Conservation (phyloP, 1,140 invertebrate species). For the Nasonia longicornis region DNA sequence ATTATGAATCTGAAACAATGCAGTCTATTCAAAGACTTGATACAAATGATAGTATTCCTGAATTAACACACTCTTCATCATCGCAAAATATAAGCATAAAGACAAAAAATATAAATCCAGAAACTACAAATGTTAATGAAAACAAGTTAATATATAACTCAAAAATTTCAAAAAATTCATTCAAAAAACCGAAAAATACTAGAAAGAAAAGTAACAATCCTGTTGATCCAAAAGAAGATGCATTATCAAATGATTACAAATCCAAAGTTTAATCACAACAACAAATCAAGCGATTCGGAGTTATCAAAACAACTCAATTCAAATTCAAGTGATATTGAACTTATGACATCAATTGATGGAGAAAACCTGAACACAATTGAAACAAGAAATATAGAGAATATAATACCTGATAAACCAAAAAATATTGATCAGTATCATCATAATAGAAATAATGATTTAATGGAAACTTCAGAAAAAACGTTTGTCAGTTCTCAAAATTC, state of each 20-base stretch:
- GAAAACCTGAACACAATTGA: background rate
- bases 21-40: background rate
- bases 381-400: too few relatives aligned
- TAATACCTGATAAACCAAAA: too few relatives aligned
- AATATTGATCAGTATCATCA: too few relatives aligned
- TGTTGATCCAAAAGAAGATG: background rate
- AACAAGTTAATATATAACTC: background rate
- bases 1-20: background rate
- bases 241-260: too few relatives aligned
- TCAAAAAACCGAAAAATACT: background rate
- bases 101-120: background rate
- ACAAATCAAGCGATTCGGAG: too few relatives aligned
- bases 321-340: background rate
- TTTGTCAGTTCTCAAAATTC: background rate
- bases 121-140: background rate
- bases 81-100: background rate
- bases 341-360: background rate
- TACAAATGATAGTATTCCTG: background rate
- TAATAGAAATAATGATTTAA: too few relatives aligned
- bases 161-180: background rate
- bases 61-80: background rate
- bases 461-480: too few relatives aligned
- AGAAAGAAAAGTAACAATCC: background rate
- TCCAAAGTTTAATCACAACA: background rate
- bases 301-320: background rate